phyloP scores from a whole-genome alignment of 2,113 vertebrate genomes.

The Chamaea fasciata region DNA sequence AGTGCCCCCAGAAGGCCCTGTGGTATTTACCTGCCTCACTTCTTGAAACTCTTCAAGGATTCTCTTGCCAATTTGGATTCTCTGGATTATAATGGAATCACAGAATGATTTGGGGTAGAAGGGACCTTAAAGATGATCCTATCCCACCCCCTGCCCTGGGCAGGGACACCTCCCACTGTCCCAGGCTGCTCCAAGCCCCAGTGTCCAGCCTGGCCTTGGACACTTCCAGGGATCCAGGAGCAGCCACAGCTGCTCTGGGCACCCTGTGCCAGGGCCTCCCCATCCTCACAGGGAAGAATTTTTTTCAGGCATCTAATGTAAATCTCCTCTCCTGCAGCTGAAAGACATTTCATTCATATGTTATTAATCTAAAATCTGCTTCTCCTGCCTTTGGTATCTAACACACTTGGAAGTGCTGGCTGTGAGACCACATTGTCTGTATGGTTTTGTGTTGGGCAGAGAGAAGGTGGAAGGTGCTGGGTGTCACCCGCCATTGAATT shows the following conservation, averaged over 20 bases:
- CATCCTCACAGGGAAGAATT: background rate
- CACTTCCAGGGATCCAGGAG: background rate
- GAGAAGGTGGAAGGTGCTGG: background rate
- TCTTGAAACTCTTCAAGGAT: background rate
- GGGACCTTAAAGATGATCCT: background rate
- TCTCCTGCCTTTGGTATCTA: background rate
- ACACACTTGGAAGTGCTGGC: background rate
- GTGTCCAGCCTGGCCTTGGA: accelerated
- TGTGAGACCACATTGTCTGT: accelerated
- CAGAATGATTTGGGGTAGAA: background rate
- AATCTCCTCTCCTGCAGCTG: background rate
- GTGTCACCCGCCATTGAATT: background rate
- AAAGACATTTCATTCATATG: background rate
- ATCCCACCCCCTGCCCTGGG: background rate
- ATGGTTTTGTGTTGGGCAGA: background rate
- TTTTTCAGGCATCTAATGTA: background rate
- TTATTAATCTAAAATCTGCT: background rate
- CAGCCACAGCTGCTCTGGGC: background rate
- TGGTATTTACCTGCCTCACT: background rate
- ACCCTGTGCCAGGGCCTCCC: background rate
- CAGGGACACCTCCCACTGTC: accelerated
- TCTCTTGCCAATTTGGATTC: background rate
- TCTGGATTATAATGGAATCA: background rate
- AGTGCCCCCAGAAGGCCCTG: background rate
- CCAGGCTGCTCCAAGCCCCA: accelerated